These are phyloP conservation scores for Geophilus truncorum DNA, from an alignment of 2,888 invertebrate species.

Conservation along the genomic window DNA sequence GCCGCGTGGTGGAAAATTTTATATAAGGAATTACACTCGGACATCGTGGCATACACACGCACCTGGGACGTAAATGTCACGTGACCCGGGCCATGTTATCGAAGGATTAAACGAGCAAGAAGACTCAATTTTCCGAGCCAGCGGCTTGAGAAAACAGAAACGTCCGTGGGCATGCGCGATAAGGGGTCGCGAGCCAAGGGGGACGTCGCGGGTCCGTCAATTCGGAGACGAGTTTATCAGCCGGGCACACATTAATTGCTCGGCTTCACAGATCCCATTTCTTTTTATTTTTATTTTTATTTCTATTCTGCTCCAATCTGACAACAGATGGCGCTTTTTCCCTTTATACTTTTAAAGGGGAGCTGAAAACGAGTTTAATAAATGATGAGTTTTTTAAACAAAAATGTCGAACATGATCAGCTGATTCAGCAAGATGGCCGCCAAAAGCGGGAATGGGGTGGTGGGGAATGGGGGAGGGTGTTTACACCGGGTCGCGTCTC, in stretches of 20 bases:
- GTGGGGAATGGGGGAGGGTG: neutral
- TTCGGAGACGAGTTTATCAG: neutral
- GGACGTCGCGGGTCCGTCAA: neutral
- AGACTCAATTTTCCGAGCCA: slow-evolving; percentile 27
- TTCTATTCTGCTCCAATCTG: too few species aligned
- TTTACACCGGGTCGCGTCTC: neutral
- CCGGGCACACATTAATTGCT: neutral
- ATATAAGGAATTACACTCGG: neutral
- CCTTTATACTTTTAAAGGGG: too few species aligned
- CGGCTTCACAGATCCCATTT: too few species aligned
- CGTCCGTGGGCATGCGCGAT: slow-evolving; percentile 17
- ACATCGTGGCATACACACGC: neutral
- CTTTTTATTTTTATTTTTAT: too few species aligned
- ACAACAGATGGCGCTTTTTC: too few species aligned
- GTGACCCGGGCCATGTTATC: slow-evolving; percentile 13
- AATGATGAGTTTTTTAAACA: neutral
- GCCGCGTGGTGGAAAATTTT: too few species aligned
- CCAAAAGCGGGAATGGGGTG: neutral
- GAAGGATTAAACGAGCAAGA: slow-evolving; percentile 17
- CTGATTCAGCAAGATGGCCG: neutral
- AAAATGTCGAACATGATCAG: neutral
- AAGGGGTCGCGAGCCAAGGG: slow-evolving; percentile 22
- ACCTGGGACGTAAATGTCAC: neutral
- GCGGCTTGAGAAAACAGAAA: neutral
- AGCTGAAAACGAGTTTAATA: neutral